These are phyloP conservation scores for Sternotherus odoratus DNA, from an alignment of 2,797 vertebrate species.

Conservation along the genomic window DNA sequence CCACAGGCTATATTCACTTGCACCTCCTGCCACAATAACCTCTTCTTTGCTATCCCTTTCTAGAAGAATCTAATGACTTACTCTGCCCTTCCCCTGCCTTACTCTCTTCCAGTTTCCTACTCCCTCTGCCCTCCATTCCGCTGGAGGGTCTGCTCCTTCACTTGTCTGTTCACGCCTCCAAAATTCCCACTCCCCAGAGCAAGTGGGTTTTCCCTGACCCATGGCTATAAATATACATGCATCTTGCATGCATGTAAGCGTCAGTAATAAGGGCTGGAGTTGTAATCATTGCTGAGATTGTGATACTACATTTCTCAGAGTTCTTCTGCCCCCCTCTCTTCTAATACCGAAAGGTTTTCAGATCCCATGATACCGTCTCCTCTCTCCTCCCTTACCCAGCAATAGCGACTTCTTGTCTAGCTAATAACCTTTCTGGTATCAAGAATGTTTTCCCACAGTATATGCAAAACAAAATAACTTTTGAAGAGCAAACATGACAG, in stretches of 20 bases:
- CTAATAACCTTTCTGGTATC: neutral
- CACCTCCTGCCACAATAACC: neutral
- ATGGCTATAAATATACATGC: neutral
- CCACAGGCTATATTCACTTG: neutral
- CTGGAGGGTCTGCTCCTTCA: neutral
- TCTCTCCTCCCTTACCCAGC: neutral
- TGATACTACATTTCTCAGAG: neutral
- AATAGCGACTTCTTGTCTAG: neutral
- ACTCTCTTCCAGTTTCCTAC: neutral
- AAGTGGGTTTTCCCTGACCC: neutral
- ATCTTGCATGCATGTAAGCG: neutral
- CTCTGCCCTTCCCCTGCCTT: neutral
- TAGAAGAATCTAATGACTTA: neutral
- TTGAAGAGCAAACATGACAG: neutral
- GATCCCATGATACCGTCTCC: neutral
- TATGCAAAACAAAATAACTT: neutral
- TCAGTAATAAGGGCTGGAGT: neutral
- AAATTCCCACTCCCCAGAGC: neutral
- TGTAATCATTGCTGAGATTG: neutral
- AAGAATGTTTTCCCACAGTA: neutral
- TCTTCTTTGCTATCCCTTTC: neutral
- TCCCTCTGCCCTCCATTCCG: neutral
- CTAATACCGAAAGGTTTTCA: neutral
- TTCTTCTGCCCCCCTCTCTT: neutral
- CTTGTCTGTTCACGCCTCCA: neutral